These are phyloP conservation scores for Galaxea fascicularis DNA, from an alignment of 92 coral and sea anemone species.

Conservation along the genomic window DNA sequence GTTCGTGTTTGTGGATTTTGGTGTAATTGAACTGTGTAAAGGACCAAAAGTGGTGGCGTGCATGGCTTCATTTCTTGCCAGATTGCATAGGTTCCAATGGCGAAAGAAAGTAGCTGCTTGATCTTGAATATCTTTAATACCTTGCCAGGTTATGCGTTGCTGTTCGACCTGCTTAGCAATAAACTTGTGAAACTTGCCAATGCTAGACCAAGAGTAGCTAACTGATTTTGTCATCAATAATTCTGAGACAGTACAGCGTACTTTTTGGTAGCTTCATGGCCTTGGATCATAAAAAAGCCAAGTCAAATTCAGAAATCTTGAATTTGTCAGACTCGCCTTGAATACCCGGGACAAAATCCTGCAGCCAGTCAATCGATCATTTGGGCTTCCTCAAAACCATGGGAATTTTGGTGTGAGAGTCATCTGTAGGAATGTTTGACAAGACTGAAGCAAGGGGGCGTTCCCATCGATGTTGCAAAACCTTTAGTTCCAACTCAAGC, in stretches of 20 bases:
- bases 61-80: too few relatives aligned
- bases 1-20: too few relatives aligned
- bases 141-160: not conserved
- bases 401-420: not conserved
- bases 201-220: not conserved
- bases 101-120: too few relatives aligned
- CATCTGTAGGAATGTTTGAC: not conserved
- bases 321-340: slow-evolving; percentile 4
- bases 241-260: not conserved
- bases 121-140: too few relatives aligned
- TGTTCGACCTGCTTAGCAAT: not conserved
- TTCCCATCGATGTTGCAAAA: not conserved
- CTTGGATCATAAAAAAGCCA: not conserved
- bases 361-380: slow-evolving; percentile 1
- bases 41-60: too few relatives aligned
- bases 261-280: not conserved
- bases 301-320: not conserved
- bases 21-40: too few relatives aligned
- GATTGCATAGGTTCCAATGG: too few relatives aligned
- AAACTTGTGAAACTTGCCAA: not conserved
- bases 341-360: not conserved
- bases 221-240: not conserved
- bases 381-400: not conserved
- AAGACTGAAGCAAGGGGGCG: not conserved
- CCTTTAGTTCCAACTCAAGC: not conserved